Base-by-base conservation (phyloP, 2,888 invertebrate species). In the Yponomeuta evonymella region DNA sequence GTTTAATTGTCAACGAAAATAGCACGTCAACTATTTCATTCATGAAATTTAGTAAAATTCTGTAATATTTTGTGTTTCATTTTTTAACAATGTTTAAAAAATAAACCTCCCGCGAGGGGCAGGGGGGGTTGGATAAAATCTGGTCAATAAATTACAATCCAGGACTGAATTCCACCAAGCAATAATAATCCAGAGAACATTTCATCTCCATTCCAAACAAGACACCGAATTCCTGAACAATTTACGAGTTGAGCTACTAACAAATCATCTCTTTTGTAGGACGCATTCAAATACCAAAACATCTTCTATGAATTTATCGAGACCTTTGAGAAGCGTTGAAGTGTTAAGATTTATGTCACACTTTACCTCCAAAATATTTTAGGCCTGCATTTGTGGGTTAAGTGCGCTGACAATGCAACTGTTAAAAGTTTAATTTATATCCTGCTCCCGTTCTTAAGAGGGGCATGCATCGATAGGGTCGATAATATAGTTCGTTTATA, bases 351-450 rank as follows among this genome's bases (percentile, higher is more conserved):
- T 88, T 88, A 90, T 86, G 79, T 73, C 75, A 74, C 74, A 71
- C 74, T 74, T 67, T 67, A 30, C 62, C 36, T 58, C 23, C 69
- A 69, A 70, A 70, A 70, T 70, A 62, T 70, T 69, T 67, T 30
- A 36, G 36, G 23, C 43, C 36, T 48, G 23, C 58, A 69, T 63
- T 70, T 69, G 58, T 43, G 48, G 70, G 62, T 70, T 70, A 70
- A 70, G 15, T 15, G 33, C 23, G 30, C 1, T 51, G 36, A 69
- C 51, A 69, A 69, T 29, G 48, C 23, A 10, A 6, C 36, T 67
- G 67, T 48, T 23, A 15, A 36, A 84, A 90, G 90, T 90, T 90
- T 87, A 85, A 91, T 91, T 91, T 91, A 91, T 90, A 90, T 81
- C 78, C 86, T 84, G 79, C 79, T 79, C 77, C 79, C 48, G 48